phyloP scores from a whole-genome alignment of 2,888 invertebrate genomes.

The Agapetus fuscipes region DNA sequence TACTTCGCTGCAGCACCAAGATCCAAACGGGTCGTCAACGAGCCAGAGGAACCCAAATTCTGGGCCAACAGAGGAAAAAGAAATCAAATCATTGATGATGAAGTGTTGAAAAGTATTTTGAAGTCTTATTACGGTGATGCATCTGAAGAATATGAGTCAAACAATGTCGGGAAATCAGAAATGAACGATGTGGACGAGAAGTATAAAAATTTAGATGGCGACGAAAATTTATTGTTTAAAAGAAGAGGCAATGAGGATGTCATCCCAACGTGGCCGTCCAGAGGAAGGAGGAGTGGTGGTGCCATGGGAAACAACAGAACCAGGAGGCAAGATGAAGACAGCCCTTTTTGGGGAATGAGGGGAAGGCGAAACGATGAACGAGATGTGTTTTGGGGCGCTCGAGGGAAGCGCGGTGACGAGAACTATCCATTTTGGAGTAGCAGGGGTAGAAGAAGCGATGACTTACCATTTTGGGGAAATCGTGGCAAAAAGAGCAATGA shows the following conservation, averaged over 20 bases:
- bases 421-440: slow-evolving; percentile 34
- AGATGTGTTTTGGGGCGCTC: slow-evolving; percentile 32
- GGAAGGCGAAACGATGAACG: slow-evolving; percentile 24
- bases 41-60: slow-evolving; percentile 28
- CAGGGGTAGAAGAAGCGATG: slow-evolving; percentile 4
- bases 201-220: background rate
- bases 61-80: slow-evolving; percentile 30
- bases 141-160: too few relatives aligned
- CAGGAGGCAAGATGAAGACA: slow-evolving; percentile 26
- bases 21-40: slow-evolving; percentile 9
- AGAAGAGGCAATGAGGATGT: slow-evolving; percentile 16
- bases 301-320: slow-evolving; percentile 26
- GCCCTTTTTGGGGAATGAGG: slow-evolving; percentile 26
- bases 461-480: slow-evolving; percentile 1
- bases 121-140: too few relatives aligned
- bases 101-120: too few relatives aligned
- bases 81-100: background rate
- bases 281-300: slow-evolving; percentile 28
- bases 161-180: too few relatives aligned
- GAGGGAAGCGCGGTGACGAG: slow-evolving; percentile 27
- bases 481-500: slow-evolving; percentile 26
- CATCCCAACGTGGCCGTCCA: slow-evolving; percentile 41
- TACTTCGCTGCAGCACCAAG: slow-evolving; percentile 3
- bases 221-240: background rate
- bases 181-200: background rate